Base-by-base conservation (phyloP, 2,797 vertebrate genomes). In the Gallinago solitaria region DNA sequence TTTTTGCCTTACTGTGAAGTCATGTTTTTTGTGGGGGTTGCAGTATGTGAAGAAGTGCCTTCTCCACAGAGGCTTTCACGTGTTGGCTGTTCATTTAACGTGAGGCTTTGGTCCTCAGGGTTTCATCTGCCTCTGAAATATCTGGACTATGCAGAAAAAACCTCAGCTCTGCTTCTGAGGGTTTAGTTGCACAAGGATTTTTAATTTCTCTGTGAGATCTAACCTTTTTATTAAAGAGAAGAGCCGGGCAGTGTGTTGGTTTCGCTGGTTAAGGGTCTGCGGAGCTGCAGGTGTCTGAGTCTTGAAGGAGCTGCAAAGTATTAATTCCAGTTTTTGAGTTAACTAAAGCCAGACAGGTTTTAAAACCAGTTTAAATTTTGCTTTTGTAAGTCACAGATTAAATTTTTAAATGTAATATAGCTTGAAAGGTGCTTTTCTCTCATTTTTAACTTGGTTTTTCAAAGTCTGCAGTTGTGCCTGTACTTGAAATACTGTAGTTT, bases 311-410 rank as follows among this genome's bases (percentile, higher is more conserved):
- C 80, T 70, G 47, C 45, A 7, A 45, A 75, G 41, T 45, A 35
- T 48, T 68, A 25, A 53, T 80, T 80, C 30, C 23, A 69, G 41
- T 57, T 83, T 89, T 64, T 18, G 35, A n/a, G 35, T 53, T 84
- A 33, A 16, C 64, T 68, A 9, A 60, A 89, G 56, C 39, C 4
- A 1, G 48, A 18, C 32, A 20, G 47, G 61, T 73, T 90, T 90
- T 76, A 47, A 93, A 95, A 87, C 41, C 60, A 73, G 68, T 65
- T 85, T 15, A 33, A 50, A 33, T 93, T 92, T 77, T 45, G 35
- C 5, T 32, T 51, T 79, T 67, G 0, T 32, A 79, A 2, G 1
- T 71, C 11, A 9, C 43, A 65, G 35, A 35, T 23, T 19, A 74
- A 73, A 33, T 25, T 61, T 82, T 78, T 6, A 25, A 51, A 24